Evolutionary conservation across 1,140 invertebrate species (phyloP), one percentile per base, ranked within the genome.

Genomic region (Dysdera silvatica): DNA sequence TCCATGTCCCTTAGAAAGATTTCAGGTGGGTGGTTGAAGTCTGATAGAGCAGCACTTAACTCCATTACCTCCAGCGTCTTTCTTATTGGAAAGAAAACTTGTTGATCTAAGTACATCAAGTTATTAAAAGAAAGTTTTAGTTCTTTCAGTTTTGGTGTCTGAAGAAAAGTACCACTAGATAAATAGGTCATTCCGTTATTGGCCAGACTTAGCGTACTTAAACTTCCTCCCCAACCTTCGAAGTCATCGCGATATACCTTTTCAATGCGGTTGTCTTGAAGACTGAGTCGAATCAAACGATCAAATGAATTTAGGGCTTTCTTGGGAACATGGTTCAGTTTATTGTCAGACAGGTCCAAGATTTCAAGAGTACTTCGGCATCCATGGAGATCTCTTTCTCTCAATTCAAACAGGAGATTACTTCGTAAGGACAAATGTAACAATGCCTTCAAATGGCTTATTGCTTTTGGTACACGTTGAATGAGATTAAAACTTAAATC

Each of bases 71-170:
- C 85, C 6, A 94, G 75, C 18, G 81, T 83, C 5, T 82, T 40
- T 23, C 35, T 47, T 16, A 67, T 31, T 78, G 32, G 85, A 82
- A 45, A 89, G 71, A 94, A 91, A 5, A 88, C 85, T 60, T 88
- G 80, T n/a, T 84, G 81, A 71, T 89, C 85, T 35, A 90, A 79
- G 62, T 88, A 84, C 61, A 83, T 82, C 40, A 95, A 78, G 68
- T 89, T 86, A 75, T 94, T 94, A 74, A 92, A 94, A 66, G 88
- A 91, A 45, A 95, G 76, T 74, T 87, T 91, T 29, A 95, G 82
- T 75, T 94, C 90, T 71, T 86, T 85, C 53, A 94, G 78, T 66
- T 85, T 82, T 45, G 81, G 81, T 35, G 84, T 75, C 1, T 82
- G 80, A 45, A 80, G 80, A 74, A 93, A 93, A 53, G 86, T 82